Evolutionary conservation across 2,797 vertebrate genomes (phyloP).

Genomic region (Mallotus villosus): DNA sequence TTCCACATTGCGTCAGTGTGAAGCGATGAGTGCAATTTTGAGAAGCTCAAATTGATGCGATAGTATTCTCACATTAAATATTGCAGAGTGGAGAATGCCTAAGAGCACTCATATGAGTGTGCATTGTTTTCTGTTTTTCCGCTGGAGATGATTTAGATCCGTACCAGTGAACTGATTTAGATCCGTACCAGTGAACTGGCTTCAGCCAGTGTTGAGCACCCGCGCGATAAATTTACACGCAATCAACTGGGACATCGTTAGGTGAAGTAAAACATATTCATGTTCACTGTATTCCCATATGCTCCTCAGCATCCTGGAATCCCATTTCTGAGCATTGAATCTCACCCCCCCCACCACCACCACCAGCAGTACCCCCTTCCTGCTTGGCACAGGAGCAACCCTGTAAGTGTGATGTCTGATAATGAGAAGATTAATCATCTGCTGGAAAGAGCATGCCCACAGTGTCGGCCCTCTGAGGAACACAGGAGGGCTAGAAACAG

Average conservation of each 20-base stretch:
- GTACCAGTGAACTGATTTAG: background rate
- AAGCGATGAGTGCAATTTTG: constrained; percentile 1
- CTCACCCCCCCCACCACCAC: background rate
- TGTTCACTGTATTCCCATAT: constrained; percentile 32
- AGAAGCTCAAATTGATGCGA: constrained; percentile 13
- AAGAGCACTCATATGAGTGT: background rate
- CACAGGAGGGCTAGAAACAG: constrained; percentile 53
- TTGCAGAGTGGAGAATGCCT: constrained; percentile 4
- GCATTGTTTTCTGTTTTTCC: constrained; percentile 11
- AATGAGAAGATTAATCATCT: constrained; percentile 74
- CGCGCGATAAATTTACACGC: background rate
- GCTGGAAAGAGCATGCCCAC: constrained; percentile 52
- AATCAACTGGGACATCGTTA: constrained; percentile 31
- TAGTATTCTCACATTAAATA: constrained; percentile 3
- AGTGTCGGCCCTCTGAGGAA: constrained; percentile 52
- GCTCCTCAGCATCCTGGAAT: background rate
- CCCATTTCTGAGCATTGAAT: constrained; percentile 1
- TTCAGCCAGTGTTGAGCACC: background rate
- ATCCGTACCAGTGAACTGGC: background rate
- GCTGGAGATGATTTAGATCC: background rate
- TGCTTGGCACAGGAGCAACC: constrained; percentile 44
- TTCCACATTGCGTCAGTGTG: constrained; percentile 10
- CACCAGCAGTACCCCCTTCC: constrained; percentile 13
- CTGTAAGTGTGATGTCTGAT: constrained; percentile 62
- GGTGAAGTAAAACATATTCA: constrained; percentile 33